Conservation (phyloP, 2,888 invertebrate genomes). For the Nomada ruficornis region DNA sequence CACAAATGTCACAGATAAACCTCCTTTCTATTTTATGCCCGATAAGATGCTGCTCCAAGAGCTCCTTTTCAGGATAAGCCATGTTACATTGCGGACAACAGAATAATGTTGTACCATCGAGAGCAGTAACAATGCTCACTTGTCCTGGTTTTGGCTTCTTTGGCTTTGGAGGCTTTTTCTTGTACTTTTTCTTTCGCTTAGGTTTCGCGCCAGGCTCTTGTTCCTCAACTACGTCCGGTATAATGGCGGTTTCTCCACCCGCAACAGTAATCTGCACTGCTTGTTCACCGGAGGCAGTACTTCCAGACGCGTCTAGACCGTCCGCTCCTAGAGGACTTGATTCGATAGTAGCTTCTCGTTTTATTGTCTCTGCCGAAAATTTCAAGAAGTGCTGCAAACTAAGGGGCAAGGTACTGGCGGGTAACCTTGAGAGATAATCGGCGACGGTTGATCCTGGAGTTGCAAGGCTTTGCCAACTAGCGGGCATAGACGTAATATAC, state of each 20-base stretch:
- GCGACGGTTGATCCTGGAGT: constrained; percentile 85
- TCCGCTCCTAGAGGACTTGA: constrained; percentile 84
- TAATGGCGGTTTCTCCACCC: constrained; percentile 84
- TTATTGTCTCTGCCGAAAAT: constrained; percentile 87
- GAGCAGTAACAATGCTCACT: constrained; percentile 90
- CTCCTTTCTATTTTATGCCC: constrained; percentile 93
- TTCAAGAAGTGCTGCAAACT: constrained; percentile 88
- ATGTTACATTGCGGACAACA: constrained; percentile 93
- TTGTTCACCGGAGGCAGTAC: constrained; percentile 82
- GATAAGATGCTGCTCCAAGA: constrained; percentile 90
- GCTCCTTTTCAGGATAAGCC: constrained; percentile 92
- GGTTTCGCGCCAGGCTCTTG: constrained; percentile 82
- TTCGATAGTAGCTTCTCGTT: constrained; percentile 85
- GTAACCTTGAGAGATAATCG: constrained; percentile 85
- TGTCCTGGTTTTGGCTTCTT: constrained; percentile 92
- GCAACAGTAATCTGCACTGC: constrained; percentile 85
- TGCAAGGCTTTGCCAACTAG: constrained; percentile 86
- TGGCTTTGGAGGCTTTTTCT: constrained; percentile 92
- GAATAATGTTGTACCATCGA: constrained; percentile 90
- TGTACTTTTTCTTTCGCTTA: constrained; percentile 92
- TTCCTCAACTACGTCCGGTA: constrained; percentile 83
- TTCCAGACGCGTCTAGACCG: constrained; percentile 81
- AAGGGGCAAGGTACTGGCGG: constrained; percentile 85
- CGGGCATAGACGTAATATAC: constrained; percentile 85
- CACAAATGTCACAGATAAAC: constrained; percentile 91